These are phyloP conservation scores for Brachionus rubens DNA, from an alignment of 1,140 invertebrate species.

Conservation along the genomic window DNA sequence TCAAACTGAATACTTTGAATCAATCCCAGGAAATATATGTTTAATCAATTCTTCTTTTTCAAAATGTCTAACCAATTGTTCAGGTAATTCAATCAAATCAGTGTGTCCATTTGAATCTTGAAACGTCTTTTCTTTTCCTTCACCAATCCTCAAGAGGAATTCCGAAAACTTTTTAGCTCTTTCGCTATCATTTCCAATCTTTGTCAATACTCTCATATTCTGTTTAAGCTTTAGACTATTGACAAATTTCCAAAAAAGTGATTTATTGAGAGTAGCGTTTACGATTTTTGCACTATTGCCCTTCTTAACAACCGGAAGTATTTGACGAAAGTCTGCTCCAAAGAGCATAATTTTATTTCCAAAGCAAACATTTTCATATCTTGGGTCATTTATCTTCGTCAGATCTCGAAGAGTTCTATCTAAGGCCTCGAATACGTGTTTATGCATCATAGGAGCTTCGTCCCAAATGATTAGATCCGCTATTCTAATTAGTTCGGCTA, in stretches of 20 bases:
- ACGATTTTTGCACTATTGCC: conserved; percentile 49
- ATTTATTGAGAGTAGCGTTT: conserved; percentile 50
- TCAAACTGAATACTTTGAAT: too few species aligned
- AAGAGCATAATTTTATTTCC: conserved; percentile 50
- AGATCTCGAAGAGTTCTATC: too few species aligned
- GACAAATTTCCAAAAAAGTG: conserved; percentile 49
- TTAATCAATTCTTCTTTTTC: too few species aligned
- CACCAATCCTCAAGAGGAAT: conserved; percentile 48
- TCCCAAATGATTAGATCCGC: conserved; percentile 49
- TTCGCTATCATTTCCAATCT: conserved; percentile 47
- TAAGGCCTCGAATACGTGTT: conserved; percentile 28
- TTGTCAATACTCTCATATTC: conserved; percentile 49
- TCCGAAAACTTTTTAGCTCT: neutral
- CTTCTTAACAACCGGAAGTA: conserved; percentile 49
- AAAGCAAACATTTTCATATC: conserved; percentile 48
- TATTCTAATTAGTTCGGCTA: too few species aligned
- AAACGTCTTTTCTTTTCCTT: conserved; percentile 47
- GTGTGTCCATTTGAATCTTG: conserved; percentile 49
- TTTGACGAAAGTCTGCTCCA: conserved; percentile 52
- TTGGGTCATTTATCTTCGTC: conserved; percentile 46
- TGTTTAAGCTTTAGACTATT: conserved; percentile 43
- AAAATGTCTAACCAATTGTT: conserved; percentile 48
- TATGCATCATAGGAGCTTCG: conserved; percentile 50
- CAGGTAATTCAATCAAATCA: conserved; percentile 42
- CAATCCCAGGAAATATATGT: too few species aligned